A percentile compares a stretch with the other conserved stretches of the same genome.
Conservation (phyloP, 2,113 vertebrate genomes). For the Heliornis fulica region DNA sequence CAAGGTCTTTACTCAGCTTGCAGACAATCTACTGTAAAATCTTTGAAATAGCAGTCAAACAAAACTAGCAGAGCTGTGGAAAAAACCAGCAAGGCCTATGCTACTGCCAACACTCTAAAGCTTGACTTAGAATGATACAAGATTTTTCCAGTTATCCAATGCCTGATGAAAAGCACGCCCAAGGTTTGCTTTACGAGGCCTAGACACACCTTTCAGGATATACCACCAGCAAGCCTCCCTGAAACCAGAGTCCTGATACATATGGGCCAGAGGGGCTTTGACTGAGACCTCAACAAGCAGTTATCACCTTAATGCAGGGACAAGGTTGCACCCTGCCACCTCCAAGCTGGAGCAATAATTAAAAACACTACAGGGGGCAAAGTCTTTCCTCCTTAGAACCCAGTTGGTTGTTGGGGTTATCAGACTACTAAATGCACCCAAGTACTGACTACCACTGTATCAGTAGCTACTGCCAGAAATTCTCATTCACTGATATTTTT, state of each 20-base stretch:
- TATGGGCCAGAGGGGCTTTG: neutral
- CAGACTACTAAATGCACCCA: neutral
- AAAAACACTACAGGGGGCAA: neutral
- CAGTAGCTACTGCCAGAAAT: neutral
- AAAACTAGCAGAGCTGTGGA: neutral
- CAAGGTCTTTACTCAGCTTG: neutral
- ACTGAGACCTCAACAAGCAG: neutral
- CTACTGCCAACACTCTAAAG: neutral
- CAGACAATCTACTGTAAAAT: neutral
- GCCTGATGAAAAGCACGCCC: neutral
- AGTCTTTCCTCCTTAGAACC: neutral
- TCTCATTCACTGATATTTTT: neutral
- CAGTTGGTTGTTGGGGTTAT: neutral
- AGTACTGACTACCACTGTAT: neutral
- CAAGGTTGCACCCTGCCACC: neutral
- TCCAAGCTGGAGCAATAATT: neutral
- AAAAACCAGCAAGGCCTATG: neutral
- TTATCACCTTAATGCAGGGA: neutral
- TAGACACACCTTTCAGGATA: neutral
- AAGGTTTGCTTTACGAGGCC: neutral
- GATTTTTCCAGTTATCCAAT: neutral
- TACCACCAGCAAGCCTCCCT: neutral
- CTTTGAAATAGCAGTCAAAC: neutral
- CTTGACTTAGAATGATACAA: neutral
- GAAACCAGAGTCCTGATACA: neutral